These are phyloP conservation scores for Otolemur garnettii DNA, from an alignment of 2,113 vertebrate species.

Conservation along the genomic window DNA sequence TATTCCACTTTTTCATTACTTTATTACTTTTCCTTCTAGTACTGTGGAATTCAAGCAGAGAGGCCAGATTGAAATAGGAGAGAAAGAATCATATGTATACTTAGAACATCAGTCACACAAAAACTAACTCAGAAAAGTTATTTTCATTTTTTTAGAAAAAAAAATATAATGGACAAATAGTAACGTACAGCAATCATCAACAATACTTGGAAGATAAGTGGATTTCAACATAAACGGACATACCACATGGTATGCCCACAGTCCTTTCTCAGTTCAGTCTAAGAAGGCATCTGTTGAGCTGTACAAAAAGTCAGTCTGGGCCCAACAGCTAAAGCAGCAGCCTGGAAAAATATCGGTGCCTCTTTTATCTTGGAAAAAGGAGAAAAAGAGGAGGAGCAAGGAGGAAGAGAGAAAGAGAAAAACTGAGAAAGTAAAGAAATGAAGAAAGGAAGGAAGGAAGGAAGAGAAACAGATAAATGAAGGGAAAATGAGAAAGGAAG, in stretches of 20 bases:
- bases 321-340: background rate
- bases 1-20: background rate
- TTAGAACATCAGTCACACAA: background rate
- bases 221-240: constrained; percentile 14
- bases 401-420: rapidly evolving
- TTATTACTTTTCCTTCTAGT: constrained; percentile 9
- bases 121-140: constrained; percentile 47
- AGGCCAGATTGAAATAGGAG: background rate
- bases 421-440: background rate
- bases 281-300: background rate
- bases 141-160: background rate
- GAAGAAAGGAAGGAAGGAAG: background rate
- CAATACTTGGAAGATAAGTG: background rate
- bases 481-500: too few relatives aligned
- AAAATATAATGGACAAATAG: background rate
- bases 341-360: background rate
- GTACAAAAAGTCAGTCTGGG: background rate
- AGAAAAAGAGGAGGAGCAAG: background rate
- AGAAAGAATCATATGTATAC: background rate
- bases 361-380: constrained; percentile 39
- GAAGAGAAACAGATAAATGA: background rate
- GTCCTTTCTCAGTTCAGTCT: background rate
- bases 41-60: constrained; percentile 38
- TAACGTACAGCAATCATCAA: background rate
- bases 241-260: background rate